phyloP scores from a whole-genome alignment of 2,888 invertebrate genomes.

The Blomia tropicalis region DNA sequence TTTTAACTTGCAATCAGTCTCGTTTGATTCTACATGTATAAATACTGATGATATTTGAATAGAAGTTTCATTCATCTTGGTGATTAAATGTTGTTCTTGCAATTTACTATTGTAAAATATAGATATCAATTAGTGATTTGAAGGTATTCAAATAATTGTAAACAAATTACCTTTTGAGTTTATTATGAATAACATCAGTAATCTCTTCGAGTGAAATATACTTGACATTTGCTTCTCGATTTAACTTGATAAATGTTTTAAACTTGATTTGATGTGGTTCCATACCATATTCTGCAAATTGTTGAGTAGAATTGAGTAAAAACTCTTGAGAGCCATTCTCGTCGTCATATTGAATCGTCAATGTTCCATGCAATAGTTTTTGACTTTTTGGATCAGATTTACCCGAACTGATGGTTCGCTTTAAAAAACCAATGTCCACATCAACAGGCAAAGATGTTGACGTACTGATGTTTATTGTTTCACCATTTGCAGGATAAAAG shows the following conservation, averaged over 20 bases:
- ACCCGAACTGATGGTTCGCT: conserved; percentile 28
- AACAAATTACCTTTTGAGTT: conserved; percentile 47
- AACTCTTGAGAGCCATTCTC: conserved; percentile 29
- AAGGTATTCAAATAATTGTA: too few relatives aligned
- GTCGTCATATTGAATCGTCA: conserved; percentile 69
- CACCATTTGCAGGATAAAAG: conserved; percentile 94
- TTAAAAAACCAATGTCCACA: conserved; percentile 46
- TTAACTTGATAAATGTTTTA: conserved; percentile 71
- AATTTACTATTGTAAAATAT: conserved; percentile 43
- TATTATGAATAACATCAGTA: conserved; percentile 56
- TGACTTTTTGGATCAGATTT: conserved; percentile 48
- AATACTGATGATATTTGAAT: conserved; percentile 66
- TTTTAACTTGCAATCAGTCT: conserved; percentile 59
- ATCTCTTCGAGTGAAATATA: conserved; percentile 51
- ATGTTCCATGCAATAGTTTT: conserved; percentile 69
- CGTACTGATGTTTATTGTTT: conserved; percentile 73
- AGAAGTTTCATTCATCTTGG: conserved; percentile 55
- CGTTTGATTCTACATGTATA: conserved; percentile 65
- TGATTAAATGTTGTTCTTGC: conserved; percentile 43
- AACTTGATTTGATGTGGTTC: conserved; percentile 55
- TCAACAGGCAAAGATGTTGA: conserved; percentile 75
- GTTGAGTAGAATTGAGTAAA: conserved; percentile 55
- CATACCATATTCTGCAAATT: conserved; percentile 65
- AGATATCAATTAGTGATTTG: conserved; percentile 19
- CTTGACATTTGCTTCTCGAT: conserved; percentile 47